A percentile compares a stretch with the other conserved stretches of the same genome.
phyloP scores from a whole-genome alignment of 2,888 invertebrate genomes.

The Parelbella ahira region DNA sequence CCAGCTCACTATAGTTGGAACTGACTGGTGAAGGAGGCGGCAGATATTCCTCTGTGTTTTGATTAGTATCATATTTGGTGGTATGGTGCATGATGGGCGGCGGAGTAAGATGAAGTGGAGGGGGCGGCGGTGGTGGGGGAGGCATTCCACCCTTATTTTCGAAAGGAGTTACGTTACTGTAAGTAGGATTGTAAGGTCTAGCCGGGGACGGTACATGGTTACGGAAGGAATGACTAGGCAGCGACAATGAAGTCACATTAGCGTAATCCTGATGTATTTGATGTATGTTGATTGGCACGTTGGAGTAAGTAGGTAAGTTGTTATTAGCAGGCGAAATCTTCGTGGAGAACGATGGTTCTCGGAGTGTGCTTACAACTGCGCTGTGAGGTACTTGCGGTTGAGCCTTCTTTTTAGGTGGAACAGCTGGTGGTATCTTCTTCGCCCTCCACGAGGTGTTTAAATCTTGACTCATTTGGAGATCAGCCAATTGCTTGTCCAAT shows the following conservation, averaged over 20 bases:
- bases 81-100: constrained; percentile 73
- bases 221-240: constrained; percentile 41
- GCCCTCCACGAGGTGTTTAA: constrained; percentile 47
- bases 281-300: constrained; percentile 38
- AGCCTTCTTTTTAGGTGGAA: constrained; percentile 89
- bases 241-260: constrained; percentile 49
- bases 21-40: constrained; percentile 95
- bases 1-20: constrained; percentile 93
- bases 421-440: constrained; percentile 87
- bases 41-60: constrained; percentile 83
- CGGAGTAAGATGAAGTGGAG: constrained; percentile 69
- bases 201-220: constrained; percentile 39
- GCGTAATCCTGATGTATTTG: constrained; percentile 54
- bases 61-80: constrained; percentile 64
- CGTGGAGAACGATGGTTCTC: constrained; percentile 88
- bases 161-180: constrained; percentile 78
- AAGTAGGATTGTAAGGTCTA: constrained; percentile 67
- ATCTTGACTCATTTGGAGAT: constrained; percentile 82
- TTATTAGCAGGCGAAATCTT: constrained; percentile 64
- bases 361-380: constrained; percentile 83
- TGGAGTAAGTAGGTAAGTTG: constrained; percentile 51
- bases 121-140: constrained; percentile 73
- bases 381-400: constrained; percentile 87
- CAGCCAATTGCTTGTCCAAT: constrained; percentile 85
- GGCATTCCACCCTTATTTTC: constrained; percentile 71